Evolutionary conservation across 2,113 vertebrate species (phyloP).

Genomic region (Rhynchomys soricoides): DNA sequence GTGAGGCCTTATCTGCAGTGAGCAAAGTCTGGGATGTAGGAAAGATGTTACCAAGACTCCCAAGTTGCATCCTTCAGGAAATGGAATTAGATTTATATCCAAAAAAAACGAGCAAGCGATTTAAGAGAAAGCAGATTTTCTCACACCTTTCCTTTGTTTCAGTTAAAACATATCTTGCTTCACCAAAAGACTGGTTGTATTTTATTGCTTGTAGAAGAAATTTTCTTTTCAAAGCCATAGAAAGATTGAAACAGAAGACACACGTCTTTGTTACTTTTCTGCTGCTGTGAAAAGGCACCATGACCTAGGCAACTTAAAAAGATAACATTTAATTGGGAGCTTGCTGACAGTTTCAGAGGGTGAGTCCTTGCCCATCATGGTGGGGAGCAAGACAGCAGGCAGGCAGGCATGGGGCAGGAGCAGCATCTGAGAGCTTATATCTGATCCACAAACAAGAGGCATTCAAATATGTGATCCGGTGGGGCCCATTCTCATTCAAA

Average conservation of each 20-base stretch:
- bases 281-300: background rate
- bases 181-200: background rate
- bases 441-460: background rate
- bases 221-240: background rate
- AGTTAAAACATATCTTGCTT: background rate
- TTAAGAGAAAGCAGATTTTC: background rate
- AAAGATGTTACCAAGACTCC: background rate
- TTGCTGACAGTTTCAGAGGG: background rate
- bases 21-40: background rate
- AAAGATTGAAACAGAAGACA: background rate
- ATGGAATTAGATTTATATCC: background rate
- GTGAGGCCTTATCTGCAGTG: background rate
- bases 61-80: slow-evolving; percentile 21
- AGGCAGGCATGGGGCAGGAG: background rate
- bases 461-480: background rate
- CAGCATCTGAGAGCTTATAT: background rate
- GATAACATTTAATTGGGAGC: background rate
- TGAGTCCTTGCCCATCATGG: background rate
- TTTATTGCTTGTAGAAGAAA: background rate
- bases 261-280: background rate
- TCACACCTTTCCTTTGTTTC: background rate
- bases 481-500: background rate
- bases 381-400: background rate
- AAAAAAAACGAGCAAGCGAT: background rate
- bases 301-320: background rate